Base-by-base conservation (phyloP, 2,888 invertebrate genomes). In the Polydrusus tereticollis region DNA sequence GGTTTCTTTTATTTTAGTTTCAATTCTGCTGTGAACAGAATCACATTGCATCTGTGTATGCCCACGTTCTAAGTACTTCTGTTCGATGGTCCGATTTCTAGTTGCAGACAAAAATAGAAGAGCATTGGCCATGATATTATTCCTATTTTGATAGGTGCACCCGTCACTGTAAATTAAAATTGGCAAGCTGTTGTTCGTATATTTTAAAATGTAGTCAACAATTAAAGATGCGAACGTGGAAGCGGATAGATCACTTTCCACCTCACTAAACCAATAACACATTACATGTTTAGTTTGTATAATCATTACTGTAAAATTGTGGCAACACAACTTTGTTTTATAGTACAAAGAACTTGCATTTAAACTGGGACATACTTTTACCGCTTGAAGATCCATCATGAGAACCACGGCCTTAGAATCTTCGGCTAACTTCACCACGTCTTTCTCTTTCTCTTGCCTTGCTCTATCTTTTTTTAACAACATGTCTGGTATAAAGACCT, bases 1-100 rank as follows among this genome's bases (percentile, higher is more conserved):
- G 29, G 5, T 29, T 7, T 12, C 38, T 57, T 57, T 57, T 26
- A 33, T n/a, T 69, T 74, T 45, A 23, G 12, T 4, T 18, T 58
- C 57, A 18, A 58, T 58, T 26, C 18, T 23, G 6, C 29, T 26
- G 29, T 55, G 29, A 55, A 55, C 26, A 2, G 55, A 55, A 23
- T 29, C 36, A n/a, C 57, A 58, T 23, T 36, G 29, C 57, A 58
- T 41, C 16, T 41, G 41, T 3, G 41, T 41, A 14, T 41, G 41
- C 2, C 41, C 41, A 2, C 6, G 41, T 14, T 41, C 36, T 12
- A 36, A 12, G 12, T 12, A 36, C 36, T 36, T 36, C 10, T 36
- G 36, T 7, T 6, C 2, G 14, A 41, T 41, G 2, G 8, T 16
- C 3, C 2, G 3, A 1, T 41, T 14, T 6, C 8, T n/a, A 4